phyloP scores from a whole-genome alignment of 2,888 invertebrate genomes.

The Drosophila hawaiiensis region DNA sequence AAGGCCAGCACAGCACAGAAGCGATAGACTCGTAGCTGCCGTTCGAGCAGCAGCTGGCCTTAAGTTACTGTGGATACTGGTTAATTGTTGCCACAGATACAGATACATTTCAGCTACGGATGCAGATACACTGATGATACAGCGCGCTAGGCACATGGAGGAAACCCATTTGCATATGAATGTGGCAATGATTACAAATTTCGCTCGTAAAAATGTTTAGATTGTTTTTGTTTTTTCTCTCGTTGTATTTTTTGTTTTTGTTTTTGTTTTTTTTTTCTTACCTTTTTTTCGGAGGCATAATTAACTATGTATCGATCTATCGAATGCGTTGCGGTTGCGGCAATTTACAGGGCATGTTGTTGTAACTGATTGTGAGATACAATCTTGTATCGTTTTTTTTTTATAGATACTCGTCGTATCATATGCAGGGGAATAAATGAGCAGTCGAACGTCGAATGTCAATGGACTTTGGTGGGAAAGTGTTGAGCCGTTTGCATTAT shows the following conservation, averaged over 20 bases:
- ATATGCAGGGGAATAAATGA: constrained; percentile 43
- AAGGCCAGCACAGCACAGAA: constrained; percentile 80
- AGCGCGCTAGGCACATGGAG: constrained; percentile 37
- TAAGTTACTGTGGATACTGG: constrained; percentile 43
- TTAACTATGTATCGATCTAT: constrained; percentile 70
- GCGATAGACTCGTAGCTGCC: constrained; percentile 76
- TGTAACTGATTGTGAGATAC: constrained; percentile 69
- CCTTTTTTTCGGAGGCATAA: constrained; percentile 63
- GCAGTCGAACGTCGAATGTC: constrained; percentile 53
- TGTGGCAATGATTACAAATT: constrained; percentile 81
- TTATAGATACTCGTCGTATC: constrained; percentile 45
- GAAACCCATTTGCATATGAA: constrained; percentile 76
- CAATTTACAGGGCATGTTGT: constrained; percentile 66
- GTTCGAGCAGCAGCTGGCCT: constrained; percentile 77
- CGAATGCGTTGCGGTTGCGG: constrained; percentile 74
- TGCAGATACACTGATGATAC: constrained; percentile 4
- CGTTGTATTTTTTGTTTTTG: constrained; percentile 44
- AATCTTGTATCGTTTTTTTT: constrained; percentile 56
- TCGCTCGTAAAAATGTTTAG: constrained; percentile 81
- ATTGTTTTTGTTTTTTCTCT: constrained; percentile 42
- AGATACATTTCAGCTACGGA: constrained; percentile 28
- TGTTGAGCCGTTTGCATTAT: constrained; percentile 75
- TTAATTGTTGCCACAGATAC: constrained; percentile 12
- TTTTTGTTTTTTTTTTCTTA: constrained; percentile 40
- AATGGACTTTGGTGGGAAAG: constrained; percentile 79